Evolutionary conservation across 2,113 vertebrate species (phyloP).

Genomic region (Lycaon pictus): DNA sequence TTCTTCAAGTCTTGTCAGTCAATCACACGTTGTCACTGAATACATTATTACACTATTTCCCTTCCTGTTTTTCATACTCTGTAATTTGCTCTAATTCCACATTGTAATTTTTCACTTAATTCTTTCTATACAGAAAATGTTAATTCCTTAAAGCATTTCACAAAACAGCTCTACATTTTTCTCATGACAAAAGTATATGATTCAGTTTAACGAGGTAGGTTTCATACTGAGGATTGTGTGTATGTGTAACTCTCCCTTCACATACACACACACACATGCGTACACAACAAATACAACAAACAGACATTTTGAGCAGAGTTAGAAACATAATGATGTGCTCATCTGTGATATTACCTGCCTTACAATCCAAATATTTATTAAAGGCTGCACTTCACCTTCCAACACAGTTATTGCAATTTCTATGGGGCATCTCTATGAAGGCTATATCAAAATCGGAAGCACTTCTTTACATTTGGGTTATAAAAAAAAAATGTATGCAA

Average conservation of each 20-base stretch:
- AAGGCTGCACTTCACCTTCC: accelerated
- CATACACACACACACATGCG: not conserved
- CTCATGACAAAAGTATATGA: not conserved
- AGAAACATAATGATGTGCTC: not conserved
- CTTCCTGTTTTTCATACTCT: not conserved
- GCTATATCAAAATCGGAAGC: not conserved
- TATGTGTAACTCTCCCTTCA: no score
- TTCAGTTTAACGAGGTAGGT: not conserved
- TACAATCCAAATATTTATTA: not conserved
- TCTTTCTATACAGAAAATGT: not conserved
- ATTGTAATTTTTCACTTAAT: not conserved
- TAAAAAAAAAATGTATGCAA: not conserved
- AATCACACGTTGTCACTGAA: not conserved
- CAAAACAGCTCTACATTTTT: not conserved
- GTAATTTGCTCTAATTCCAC: not conserved
- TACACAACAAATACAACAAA: no score
- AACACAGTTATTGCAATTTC: not conserved
- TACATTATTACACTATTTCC: not conserved
- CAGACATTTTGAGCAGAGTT: not conserved
- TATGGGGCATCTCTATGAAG: no score
- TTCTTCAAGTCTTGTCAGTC: not conserved
- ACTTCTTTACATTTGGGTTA: not conserved
- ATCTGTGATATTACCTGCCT: not conserved
- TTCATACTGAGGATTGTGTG: not conserved
- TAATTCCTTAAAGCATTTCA: not conserved